Conservation (phyloP, 2,888 invertebrate genomes). For the Callyntrura guangdongensis region DNA sequence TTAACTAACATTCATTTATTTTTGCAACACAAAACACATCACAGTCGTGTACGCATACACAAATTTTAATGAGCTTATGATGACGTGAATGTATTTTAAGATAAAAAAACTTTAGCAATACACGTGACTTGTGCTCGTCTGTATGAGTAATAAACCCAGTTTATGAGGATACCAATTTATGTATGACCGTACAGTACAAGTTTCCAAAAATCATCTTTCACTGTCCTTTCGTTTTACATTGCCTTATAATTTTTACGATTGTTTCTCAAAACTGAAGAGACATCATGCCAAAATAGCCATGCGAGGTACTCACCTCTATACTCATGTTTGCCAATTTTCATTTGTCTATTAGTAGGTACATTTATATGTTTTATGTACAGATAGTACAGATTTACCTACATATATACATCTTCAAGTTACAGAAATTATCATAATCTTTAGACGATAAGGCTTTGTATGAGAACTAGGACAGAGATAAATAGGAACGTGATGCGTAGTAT, state of each 20-base stretch:
- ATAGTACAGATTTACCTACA: neutral
- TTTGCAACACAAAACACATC: neutral
- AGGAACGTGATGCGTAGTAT: neutral
- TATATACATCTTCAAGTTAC: neutral
- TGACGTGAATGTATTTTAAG: neutral
- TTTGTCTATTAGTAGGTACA: too few species aligned
- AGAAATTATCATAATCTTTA: neutral
- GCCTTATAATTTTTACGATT: neutral
- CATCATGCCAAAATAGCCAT: neutral
- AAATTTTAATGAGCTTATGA: conserved; percentile 8
- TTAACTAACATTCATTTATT: neutral
- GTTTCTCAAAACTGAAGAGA: neutral
- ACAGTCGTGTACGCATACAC: neutral
- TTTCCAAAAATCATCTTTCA: neutral
- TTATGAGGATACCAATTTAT: neutral
- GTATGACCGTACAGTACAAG: conserved; percentile 11
- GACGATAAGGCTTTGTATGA: conserved; percentile 17
- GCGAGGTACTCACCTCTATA: neutral
- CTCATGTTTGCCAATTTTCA: neutral
- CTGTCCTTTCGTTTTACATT: neutral
- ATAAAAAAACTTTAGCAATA: too few species aligned
- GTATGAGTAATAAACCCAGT: neutral
- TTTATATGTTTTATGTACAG: too few species aligned
- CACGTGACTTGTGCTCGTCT: neutral
- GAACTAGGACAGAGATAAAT: conserved; percentile 30